Conservation (phyloP, 2,113 vertebrate species). For the Onychostoma macrolepis region DNA sequence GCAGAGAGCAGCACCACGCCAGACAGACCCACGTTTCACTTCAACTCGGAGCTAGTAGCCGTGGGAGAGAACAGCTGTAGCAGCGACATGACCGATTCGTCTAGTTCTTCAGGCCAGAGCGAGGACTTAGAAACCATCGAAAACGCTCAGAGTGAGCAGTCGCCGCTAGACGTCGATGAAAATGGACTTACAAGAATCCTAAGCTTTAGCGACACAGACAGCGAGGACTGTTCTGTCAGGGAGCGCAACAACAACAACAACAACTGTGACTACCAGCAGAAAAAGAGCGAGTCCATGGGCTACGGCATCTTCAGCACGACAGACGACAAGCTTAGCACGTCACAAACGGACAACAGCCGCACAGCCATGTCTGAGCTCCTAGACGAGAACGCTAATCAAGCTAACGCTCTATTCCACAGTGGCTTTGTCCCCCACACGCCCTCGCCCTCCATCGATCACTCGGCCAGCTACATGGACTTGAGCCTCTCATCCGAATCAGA, state of each 20-base stretch:
- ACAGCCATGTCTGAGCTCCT: conserved; percentile 82
- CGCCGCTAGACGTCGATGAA: conserved; percentile 79
- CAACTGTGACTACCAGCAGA: conserved; percentile 50
- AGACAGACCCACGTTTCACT: conserved; percentile 78
- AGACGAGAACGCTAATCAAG: conserved; percentile 94
- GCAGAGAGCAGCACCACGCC: conserved; percentile 56
- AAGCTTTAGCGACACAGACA: conserved; percentile 84
- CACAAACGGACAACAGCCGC: conserved; percentile 70
- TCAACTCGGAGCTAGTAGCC: conserved; percentile 74
- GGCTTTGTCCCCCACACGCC: conserved; percentile 76
- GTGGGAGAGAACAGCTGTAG: conserved; percentile 88
- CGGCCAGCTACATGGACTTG: conserved; percentile 87
- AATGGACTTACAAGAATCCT: conserved; percentile 86
- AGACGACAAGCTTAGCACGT: conserved; percentile 73
- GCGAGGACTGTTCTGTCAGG: conserved; percentile 68
- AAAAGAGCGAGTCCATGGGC: conserved; percentile 69
- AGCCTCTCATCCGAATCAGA: conserved; percentile 92
- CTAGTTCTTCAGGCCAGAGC: conserved; percentile 78
- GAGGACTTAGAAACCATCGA: conserved; percentile 77
- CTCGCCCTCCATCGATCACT: conserved; percentile 74
- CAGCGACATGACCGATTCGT: conserved; percentile 91
- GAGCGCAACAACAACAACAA: conserved; percentile 52
- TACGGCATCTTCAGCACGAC: conserved; percentile 82
- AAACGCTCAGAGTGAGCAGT: conserved; percentile 66
- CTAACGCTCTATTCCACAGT: conserved; percentile 78